A percentile compares a stretch with the other conserved stretches of the same genome.
These are phyloP conservation scores for Dermatemys mawii DNA, from an alignment of 2,113 vertebrate genomes.

Conservation along the genomic window DNA sequence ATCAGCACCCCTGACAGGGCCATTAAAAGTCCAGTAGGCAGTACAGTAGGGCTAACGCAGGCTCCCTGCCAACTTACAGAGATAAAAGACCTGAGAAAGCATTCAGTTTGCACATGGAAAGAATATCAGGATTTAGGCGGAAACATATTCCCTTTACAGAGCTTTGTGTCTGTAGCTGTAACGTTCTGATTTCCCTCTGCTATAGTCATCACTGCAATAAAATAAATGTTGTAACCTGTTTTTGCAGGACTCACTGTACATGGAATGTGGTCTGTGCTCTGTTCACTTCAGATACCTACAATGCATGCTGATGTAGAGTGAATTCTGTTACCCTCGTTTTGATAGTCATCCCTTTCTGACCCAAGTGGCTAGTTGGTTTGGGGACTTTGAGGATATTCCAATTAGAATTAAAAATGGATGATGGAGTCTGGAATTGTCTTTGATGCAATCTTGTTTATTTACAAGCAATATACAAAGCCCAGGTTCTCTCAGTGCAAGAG, in stretches of 20 bases:
- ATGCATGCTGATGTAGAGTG: not conserved
- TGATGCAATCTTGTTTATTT: no score
- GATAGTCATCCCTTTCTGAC: not conserved
- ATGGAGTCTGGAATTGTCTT: no score
- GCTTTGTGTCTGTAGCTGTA: fast-evolving
- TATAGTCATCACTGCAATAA: not conserved
- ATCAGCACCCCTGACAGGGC: no score
- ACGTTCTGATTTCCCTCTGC: fast-evolving
- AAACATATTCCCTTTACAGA: fast-evolving
- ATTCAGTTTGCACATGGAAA: not conserved
- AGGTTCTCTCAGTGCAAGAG: no score
- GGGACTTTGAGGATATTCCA: no score
- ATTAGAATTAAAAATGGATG: no score
- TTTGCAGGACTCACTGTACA: fast-evolving
- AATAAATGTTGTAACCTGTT: not conserved
- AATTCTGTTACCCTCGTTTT: not conserved
- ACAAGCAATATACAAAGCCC: no score
- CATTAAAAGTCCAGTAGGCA: no score
- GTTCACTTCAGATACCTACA: fast-evolving
- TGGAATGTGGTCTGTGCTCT: fast-evolving
- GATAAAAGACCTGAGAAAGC: not conserved
- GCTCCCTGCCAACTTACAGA: not conserved
- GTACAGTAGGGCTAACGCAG: no score
- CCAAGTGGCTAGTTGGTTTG: no score
- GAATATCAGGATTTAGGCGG: not conserved